phyloP scores from a whole-genome alignment of 2,888 invertebrate species.

The Andricus curvator region DNA sequence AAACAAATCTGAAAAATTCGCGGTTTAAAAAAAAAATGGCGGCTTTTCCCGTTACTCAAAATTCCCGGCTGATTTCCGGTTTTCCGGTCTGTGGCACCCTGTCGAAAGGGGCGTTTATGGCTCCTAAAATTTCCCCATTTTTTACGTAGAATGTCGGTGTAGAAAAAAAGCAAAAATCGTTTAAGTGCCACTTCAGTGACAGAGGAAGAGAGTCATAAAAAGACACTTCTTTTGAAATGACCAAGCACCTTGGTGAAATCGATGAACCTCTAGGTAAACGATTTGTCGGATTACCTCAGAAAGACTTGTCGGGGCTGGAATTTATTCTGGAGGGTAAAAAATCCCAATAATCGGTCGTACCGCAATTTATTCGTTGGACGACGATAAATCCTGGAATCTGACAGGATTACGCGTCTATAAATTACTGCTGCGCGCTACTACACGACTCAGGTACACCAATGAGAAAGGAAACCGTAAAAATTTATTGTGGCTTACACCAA shows the following conservation, averaged over 20 bases:
- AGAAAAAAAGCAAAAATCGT: too few relatives aligned
- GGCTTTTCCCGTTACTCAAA: too few relatives aligned
- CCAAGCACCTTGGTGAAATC: constrained; percentile 14
- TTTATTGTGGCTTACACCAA: constrained; percentile 46
- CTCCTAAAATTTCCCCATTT: too few relatives aligned
- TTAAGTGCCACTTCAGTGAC: too few relatives aligned
- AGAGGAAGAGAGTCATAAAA: too few relatives aligned
- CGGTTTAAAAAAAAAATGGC: too few relatives aligned
- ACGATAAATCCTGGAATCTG: constrained; percentile 64
- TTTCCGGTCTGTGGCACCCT: too few relatives aligned
- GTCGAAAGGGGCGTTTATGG: too few relatives aligned
- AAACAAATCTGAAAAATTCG: too few relatives aligned
- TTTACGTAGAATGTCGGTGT: too few relatives aligned
- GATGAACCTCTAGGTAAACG: constrained; percentile 40
- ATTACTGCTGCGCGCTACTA: constrained; percentile 55
- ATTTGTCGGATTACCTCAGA: constrained; percentile 50
- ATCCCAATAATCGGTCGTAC: constrained; percentile 50
- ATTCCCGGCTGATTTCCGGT: too few relatives aligned
- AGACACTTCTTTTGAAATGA: neutral
- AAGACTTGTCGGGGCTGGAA: constrained; percentile 50
- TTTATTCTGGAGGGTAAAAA: constrained; percentile 45
- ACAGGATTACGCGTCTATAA: constrained; percentile 64
- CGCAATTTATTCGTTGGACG: constrained; percentile 62
- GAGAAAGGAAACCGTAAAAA: constrained; percentile 53
- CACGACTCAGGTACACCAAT: constrained; percentile 50